Evolutionary conservation across 2,113 vertebrate genomes (phyloP).

Genomic region (Lutjanus erythropterus): DNA sequence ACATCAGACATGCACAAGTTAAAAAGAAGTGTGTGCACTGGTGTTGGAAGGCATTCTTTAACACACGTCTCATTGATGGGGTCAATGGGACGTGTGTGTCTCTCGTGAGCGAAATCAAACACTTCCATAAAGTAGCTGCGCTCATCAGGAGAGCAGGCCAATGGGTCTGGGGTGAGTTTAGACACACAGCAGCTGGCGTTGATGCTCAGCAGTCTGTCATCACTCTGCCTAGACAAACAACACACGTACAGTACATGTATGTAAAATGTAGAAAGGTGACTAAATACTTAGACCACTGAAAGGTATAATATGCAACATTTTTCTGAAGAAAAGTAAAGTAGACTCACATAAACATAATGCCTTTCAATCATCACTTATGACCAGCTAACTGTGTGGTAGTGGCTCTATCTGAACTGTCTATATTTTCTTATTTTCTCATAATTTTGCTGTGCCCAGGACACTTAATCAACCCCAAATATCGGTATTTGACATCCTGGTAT

Average conservation of each 20-base stretch:
- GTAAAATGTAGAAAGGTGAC: slow-evolving; percentile 41
- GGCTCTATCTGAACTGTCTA: too few relatives aligned
- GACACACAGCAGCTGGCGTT: slow-evolving; percentile 61
- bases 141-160: slow-evolving; percentile 53
- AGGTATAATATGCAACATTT: too few relatives aligned
- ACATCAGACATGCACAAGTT: slow-evolving; percentile 21
- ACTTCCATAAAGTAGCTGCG: slow-evolving; percentile 38
- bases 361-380: too few relatives aligned
- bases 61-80: slow-evolving; percentile 43
- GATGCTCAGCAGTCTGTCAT: slow-evolving; percentile 50
- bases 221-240: slow-evolving; percentile 24
- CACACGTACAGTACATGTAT: slow-evolving; percentile 24
- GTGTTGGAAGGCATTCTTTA: slow-evolving; percentile 22
- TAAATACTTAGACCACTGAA: slow-evolving; percentile 6
- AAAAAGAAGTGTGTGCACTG: slow-evolving; percentile 4
- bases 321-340: too few relatives aligned
- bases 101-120: slow-evolving; percentile 53
- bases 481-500: too few relatives aligned
- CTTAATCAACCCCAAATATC: too few relatives aligned
- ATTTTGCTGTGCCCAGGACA: too few relatives aligned
- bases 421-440: too few relatives aligned
- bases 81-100: background rate
- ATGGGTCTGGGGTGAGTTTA: slow-evolving; percentile 38
- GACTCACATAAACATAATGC: too few relatives aligned
- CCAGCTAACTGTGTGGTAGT: too few relatives aligned